Percentiles rank a stretch among this genome's conserved stretches.
Evolutionary conservation across 1,140 invertebrate species (phyloP).

Genomic region (Chironomus striatipennis): DNA sequence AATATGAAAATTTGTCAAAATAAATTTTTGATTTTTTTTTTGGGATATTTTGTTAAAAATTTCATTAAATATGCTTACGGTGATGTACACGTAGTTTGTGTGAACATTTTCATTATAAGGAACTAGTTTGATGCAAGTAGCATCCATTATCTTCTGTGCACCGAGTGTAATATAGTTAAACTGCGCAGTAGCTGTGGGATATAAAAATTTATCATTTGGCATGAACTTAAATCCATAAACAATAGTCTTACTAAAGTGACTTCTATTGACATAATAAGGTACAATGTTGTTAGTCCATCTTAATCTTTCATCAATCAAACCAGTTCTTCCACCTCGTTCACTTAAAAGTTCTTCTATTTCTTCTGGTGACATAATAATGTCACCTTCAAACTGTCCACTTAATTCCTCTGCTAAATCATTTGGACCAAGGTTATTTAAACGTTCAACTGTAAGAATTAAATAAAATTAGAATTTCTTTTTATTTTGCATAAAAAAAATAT

Average conservation of each 20-base stretch:
- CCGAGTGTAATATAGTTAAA: slow-evolving; percentile 3
- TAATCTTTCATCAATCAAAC: slow-evolving; percentile 46
- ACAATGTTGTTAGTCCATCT: slow-evolving; percentile 54
- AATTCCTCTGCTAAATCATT: slow-evolving; percentile 34
- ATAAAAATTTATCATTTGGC: background rate
- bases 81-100: background rate
- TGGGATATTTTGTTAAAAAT: background rate
- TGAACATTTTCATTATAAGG: background rate
- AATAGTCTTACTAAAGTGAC: slow-evolving; percentile 48
- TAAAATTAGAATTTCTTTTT: no score
- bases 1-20: background rate
- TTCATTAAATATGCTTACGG: background rate
- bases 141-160: background rate
- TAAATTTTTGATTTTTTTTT: background rate
- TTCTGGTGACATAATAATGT: slow-evolving; percentile 42
- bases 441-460: background rate
- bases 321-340: slow-evolving; percentile 41
- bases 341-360: slow-evolving; percentile 32
- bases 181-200: background rate
- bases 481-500: no score
- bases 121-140: slow-evolving; percentile 18
- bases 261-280: slow-evolving; percentile 50
- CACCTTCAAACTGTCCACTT: slow-evolving; percentile 43
- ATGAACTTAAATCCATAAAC: background rate
- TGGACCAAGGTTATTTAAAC: background rate